Base-by-base conservation (phyloP, 2,113 vertebrate genomes). In the Nibea coibor region DNA sequence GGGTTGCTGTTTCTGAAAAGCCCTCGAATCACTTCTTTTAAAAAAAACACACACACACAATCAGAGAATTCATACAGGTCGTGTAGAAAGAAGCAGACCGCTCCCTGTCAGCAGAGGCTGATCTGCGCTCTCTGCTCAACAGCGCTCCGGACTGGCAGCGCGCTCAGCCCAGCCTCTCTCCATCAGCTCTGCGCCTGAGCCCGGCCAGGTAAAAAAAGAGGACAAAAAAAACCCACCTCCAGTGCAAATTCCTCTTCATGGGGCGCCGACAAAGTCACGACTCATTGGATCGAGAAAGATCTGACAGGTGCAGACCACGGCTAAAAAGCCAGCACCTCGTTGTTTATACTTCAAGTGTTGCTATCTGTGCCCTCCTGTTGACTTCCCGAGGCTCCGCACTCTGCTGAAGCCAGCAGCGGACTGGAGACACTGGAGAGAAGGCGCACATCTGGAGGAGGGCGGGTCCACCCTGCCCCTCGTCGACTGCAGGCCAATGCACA, bases 371-470 rank as follows among this genome's bases (percentile, higher is more conserved):
- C 83, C 77, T 83, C 87, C 87, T 89, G 76, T 85, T 88, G 76
- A 93, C 89, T 89, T 64, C 81, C 10, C 51, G 67, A 53, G 65
- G 83, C 83, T 88, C 80, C 59, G 79, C 81, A 14, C 86, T 82
- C 81, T 78, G 85, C 75, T 19, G 80, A 57, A 70, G 76, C 69
- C 88, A 86, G 82, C 69, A 47, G 82, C 48, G 73, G 82, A 87
- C 81, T 81, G 85, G 77, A 39, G 65, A 85, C 56, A n/a, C 31
- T 1, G 51, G 64, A 81, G 80, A 81, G 84, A 72, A 9, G 65
- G 73, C 47, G 75, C 91, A 92, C 92, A 94, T 93, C 93, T 94
- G 93, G 91, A 87, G 73, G 74, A 83, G 90, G 92, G 92, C 84
- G 89, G 91, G 72, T 63, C 84, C 75, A 51, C 62, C 50, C 83